Conservation (phyloP, 2,888 invertebrate species). For the Folsomia manolachei region DNA sequence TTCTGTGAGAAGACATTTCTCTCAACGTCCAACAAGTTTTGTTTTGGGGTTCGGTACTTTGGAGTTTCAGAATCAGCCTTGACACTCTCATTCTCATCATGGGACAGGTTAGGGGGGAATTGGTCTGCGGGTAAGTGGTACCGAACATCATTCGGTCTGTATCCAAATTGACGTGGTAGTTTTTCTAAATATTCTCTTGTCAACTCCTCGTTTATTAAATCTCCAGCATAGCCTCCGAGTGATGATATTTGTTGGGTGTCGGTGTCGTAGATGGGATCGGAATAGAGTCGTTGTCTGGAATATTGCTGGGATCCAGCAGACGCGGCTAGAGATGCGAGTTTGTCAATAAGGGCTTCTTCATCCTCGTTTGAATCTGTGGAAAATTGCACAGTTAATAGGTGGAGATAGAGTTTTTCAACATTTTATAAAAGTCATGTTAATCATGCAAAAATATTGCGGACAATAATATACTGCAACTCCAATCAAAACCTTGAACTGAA, state of each 20-base stretch:
- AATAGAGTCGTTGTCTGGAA: not conserved
- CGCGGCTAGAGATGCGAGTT: conserved; percentile 39
- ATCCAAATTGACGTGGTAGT: conserved; percentile 44
- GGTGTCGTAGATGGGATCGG: conserved; percentile 28
- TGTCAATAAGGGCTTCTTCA: conserved; percentile 46
- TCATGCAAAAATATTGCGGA: not conserved
- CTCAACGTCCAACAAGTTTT: not conserved
- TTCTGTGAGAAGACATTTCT: not conserved
- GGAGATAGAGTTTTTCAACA: no score
- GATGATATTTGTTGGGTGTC: conserved; percentile 16
- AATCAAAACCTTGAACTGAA: not conserved
- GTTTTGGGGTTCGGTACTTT: not conserved
- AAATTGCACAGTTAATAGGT: no score
- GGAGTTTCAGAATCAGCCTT: conserved; percentile 7
- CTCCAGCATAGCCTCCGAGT: conserved; percentile 24
- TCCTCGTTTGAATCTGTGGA: conserved; percentile 37
- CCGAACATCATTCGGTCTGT: conserved; percentile 43
- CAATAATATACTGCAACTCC: not conserved
- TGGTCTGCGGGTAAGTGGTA: conserved; percentile 37
- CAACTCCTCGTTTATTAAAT: conserved; percentile 17
- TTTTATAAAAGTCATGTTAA: no score
- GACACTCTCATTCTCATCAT: not conserved
- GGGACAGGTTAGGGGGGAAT: conserved; percentile 25
- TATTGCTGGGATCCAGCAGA: conserved; percentile 21
- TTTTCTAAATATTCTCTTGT: conserved; percentile 29